Conservation (phyloP, 2,888 invertebrate species). For the Noctua janthina region DNA sequence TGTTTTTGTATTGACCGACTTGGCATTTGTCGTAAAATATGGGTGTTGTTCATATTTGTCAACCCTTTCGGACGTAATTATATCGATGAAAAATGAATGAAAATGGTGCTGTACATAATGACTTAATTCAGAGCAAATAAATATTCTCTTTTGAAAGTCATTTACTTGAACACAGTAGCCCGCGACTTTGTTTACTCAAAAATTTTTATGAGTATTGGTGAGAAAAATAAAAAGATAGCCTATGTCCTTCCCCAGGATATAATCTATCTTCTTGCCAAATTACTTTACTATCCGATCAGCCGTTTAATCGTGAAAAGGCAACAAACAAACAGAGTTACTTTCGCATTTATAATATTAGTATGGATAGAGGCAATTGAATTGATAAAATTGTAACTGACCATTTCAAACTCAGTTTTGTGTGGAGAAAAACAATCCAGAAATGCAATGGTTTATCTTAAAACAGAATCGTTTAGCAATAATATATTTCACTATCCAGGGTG, state of each 20-base stretch:
- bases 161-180: too few species aligned
- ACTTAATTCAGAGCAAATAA: neutral
- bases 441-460: neutral
- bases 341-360: neutral
- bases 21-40: neutral
- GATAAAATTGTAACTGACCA: neutral
- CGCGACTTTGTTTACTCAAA: too few species aligned
- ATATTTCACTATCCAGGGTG: constrained; percentile 78
- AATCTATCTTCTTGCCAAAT: too few species aligned
- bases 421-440: neutral
- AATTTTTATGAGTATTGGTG: too few species aligned
- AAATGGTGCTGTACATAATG: neutral
- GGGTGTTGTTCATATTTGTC: neutral
- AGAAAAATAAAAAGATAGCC: too few species aligned
- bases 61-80: neutral
- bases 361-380: too few species aligned
- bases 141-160: neutral
- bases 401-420: neutral
- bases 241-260: too few species aligned
- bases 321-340: too few species aligned
- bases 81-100: neutral
- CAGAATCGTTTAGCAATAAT: neutral
- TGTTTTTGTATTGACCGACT: neutral
- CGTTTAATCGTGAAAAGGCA: too few species aligned
- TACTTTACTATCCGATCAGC: too few species aligned